These are phyloP conservation scores for Axea sp. DNA, from an alignment of 2,888 invertebrate genomes.

Conservation along the genomic window DNA sequence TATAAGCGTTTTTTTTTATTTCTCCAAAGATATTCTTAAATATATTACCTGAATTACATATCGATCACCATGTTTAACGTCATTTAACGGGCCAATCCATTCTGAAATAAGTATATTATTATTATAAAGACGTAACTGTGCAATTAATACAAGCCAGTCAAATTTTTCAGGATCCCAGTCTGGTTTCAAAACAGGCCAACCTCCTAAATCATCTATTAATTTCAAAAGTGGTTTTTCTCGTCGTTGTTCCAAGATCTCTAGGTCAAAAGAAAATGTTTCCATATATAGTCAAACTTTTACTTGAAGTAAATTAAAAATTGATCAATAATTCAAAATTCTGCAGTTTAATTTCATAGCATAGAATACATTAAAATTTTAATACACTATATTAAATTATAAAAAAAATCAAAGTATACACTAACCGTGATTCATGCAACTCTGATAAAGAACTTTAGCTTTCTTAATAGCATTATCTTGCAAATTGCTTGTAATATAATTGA, in stretches of 20 bases:
- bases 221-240: conserved; percentile 86
- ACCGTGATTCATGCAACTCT: conserved; percentile 91
- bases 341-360: no score
- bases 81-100: conserved; percentile 89
- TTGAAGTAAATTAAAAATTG: conserved; percentile 3
- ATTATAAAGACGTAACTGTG: conserved; percentile 88
- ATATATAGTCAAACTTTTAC: not conserved
- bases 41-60: conserved; percentile 87
- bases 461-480: conserved; percentile 83
- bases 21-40: not conserved
- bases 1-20: no score
- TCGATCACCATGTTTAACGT: conserved; percentile 91
- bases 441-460: conserved; percentile 91
- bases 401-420: conserved; percentile 57
- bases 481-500: conserved; percentile 43
- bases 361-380: no score
- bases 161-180: conserved; percentile 85
- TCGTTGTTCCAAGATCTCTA: conserved; percentile 85
- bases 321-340: no score
- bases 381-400: no score
- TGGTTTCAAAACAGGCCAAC: conserved; percentile 90
- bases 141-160: conserved; percentile 87
- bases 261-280: conserved; percentile 57
- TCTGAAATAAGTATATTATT: conserved; percentile 92
- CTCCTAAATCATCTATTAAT: conserved; percentile 87